phyloP scores from a whole-genome alignment of 1,140 invertebrate species.

The Calliphora vicina region DNA sequence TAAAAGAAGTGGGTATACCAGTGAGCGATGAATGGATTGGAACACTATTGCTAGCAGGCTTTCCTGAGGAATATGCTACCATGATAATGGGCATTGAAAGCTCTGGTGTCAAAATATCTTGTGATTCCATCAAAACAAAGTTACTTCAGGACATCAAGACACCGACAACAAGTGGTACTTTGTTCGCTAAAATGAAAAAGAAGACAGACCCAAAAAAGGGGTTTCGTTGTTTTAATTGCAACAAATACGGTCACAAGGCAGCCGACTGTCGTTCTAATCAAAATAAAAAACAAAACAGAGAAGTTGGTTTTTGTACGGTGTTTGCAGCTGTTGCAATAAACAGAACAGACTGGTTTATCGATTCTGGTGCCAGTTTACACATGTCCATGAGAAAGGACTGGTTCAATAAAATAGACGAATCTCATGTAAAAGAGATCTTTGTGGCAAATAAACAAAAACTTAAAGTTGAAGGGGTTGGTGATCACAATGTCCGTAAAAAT shows the following conservation, averaged over 20 bases:
- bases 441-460: conserved; percentile 5
- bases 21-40: conserved; percentile 56
- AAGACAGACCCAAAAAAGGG: not conserved
- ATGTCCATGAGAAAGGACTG: not conserved
- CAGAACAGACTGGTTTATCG: conserved; percentile 21
- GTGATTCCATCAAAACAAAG: conserved; percentile 11
- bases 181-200: not conserved
- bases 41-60: conserved; percentile 53
- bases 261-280: not conserved
- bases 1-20: conserved; percentile 18
- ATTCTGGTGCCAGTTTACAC: not conserved
- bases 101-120: not conserved
- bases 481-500: not conserved
- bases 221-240: conserved; percentile 22
- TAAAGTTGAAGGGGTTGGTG: conserved; percentile 6
- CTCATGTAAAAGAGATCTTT: not conserved
- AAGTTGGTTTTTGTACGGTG: not conserved
- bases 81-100: conserved; percentile 58
- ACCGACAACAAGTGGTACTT: not conserved
- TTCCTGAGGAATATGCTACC: conserved; percentile 53
- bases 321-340: not conserved
- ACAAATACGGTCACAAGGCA: not conserved
- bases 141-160: conserved; percentile 16
- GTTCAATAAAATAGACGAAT: not conserved
- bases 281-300: not conserved